These are phyloP conservation scores for Mnemiopsis leidyi DNA, from an alignment of 37 sponge, comb jelly and placozoan species.

Conservation along the genomic window DNA sequence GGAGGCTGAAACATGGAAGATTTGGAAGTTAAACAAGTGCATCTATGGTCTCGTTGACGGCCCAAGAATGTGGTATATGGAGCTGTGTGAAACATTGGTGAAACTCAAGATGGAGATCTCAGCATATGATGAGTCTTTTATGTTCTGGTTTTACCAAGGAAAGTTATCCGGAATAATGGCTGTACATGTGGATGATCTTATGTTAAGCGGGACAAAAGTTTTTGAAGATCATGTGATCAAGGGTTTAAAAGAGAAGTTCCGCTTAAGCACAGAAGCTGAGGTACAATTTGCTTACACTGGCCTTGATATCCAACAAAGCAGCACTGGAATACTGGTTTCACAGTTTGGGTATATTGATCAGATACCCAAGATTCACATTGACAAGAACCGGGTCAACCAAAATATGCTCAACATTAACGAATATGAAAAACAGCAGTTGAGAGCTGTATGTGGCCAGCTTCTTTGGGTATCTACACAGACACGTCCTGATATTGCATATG, in stretches of 20 bases:
- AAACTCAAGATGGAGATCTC: background rate
- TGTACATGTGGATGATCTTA: background rate
- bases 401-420: background rate
- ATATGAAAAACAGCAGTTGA: background rate
- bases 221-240: background rate
- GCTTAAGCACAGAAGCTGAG: background rate
- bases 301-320: background rate
- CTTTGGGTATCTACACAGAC: background rate
- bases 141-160: background rate
- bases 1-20: background rate
- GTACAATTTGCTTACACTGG: background rate
- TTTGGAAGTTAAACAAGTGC: background rate
- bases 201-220: background rate
- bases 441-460: background rate
- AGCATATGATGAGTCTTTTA: background rate
- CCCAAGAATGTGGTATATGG: background rate
- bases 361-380: background rate
- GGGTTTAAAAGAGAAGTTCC: background rate
- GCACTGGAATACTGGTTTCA: background rate
- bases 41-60: constrained; percentile 4
- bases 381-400: background rate
- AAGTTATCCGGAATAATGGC: background rate
- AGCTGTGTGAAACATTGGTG: background rate
- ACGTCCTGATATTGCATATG: background rate
- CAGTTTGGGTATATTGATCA: background rate